Evolutionary conservation across 2,113 vertebrate genomes (phyloP), one percentile per base, ranked within the genome.

Genomic region (Apodemus speciosus): DNA sequence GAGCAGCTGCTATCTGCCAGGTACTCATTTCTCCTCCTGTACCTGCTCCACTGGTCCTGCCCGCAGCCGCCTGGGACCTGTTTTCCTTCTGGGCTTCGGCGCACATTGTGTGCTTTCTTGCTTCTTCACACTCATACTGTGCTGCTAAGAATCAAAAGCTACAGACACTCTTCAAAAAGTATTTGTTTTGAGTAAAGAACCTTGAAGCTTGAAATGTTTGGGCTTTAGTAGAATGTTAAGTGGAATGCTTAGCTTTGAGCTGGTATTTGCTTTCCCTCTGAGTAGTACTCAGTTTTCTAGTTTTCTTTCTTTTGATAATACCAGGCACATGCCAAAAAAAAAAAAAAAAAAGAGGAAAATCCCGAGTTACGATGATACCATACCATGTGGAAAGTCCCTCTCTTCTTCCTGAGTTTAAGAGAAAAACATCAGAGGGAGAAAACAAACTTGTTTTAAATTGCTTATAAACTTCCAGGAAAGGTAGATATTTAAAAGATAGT

Each of bases 371-470:
- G 3, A 2, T 46, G 72, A 30, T 88, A 43, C 32, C 40, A 30
- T 87, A 43, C 32, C 40, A 92, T 66, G 56, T 95, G 90, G 90
- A 94, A 96, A 96, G 92, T 95, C 66, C 76, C 80, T 92, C 92
- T 80, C 85, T 80, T 56, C 56, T 88, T 88, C 71, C 58, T 94
- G 92, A 92, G 68, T 89, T 95, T 96, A 73, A 40, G 69, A 27
- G 87, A 87, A 92, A 80, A 73, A 6, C 69, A 71, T 66, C 64
- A 89, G 68, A 92, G 25, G 58, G 81, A 68, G 40, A 68, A 76
- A 95, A 7, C 21, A 76, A 9, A 3, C 84, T 88, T 38, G 46
- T 60, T 83, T 62, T 69, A 86, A 92, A 81, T 15, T 88, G 32
- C 66, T 90, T 85, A 27, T 89, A 77, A 85, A 77, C 62, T 92